A percentile compares a stretch with the other conserved stretches of the same genome.
Evolutionary conservation across 2,888 invertebrate species (phyloP).

Genomic region (Rhagonycha fulva): DNA sequence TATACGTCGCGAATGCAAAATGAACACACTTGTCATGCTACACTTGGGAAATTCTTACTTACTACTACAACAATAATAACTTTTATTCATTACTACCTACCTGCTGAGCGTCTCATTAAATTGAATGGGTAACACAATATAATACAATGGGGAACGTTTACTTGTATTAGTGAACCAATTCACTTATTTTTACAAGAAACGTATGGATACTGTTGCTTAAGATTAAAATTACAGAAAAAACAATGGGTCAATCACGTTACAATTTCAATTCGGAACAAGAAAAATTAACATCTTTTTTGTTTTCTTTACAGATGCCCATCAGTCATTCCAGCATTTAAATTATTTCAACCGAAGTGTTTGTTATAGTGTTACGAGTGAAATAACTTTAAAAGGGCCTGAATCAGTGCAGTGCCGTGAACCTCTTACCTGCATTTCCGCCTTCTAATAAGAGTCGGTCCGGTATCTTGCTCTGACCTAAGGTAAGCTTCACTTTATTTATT

Average conservation of each 20-base stretch:
- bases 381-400: conserved; percentile 25
- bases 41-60: conserved; percentile 15
- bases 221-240: background rate
- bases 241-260: background rate
- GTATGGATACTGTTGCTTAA: background rate
- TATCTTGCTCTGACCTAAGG: conserved; percentile 39
- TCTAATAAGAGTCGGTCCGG: conserved; percentile 31
- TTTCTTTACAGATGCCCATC: conserved; percentile 10
- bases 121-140: background rate
- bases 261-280: background rate
- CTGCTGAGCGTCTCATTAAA: background rate
- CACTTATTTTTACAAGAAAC: background rate
- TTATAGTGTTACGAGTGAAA: conserved; percentile 30
- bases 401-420: conserved; percentile 23
- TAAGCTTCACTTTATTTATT: conserved; percentile 29
- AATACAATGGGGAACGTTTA: background rate
- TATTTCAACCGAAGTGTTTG: conserved; percentile 24
- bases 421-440: conserved; percentile 35
- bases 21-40: conserved; percentile 17
- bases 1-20: conserved; percentile 38
- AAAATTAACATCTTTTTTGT: background rate
- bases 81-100: conserved; percentile 14
- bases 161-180: background rate
- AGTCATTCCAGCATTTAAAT: background rate
- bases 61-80: conserved; percentile 6